Evolutionary conservation across 2,113 vertebrate genomes (phyloP), one percentile per base, ranked within the genome.

Genomic region (Notiomystis cincta): DNA sequence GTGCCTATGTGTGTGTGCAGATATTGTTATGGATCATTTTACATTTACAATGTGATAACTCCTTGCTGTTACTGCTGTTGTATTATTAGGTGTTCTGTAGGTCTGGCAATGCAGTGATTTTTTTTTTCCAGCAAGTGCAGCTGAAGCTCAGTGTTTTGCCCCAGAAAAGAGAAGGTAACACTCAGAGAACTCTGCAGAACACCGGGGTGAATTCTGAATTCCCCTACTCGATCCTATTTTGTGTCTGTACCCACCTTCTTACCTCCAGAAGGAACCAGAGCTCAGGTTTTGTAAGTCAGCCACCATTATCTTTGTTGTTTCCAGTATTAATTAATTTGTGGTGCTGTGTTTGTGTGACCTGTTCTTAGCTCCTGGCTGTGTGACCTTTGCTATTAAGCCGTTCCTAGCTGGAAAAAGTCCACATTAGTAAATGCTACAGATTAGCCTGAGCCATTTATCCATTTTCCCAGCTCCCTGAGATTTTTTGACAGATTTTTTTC

Each of bases 401-500:
- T 72, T n/a, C 56, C 42, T 58, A 22, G 18, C 15, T 93, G 61
- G 62, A 77, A 95, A 47, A 90, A 69, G 28, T 45, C 73, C 2
- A 6, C 1, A 5, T 87, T 40, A 60, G 38, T 84, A 50, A 89
- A 16, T 85, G 84, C 70, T 90, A 3, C 67, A 50, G 64, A 38
- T 77, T 48, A 67, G 4, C 56, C 18, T 94, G 78, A 94, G 75
- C 81, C 20, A 71, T 73, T 88, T 35, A 78, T 76, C 27, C 42
- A 2, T 86, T 91, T 73, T 64, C 31, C 44, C 54, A 61, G 24
- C 25, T 50, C 38, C 33, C n/a, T 93, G 30, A 22, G 33, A 53
- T 75, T 91, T 93, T 96, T 92, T 75, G 77, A 75, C 77, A 93
- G 89, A 6, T 87, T 89, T 82, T n/a, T n/a, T n/a, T n/a, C n/a